Percentiles rank a stretch among this genome's conserved stretches.
These are phyloP conservation scores for Callaeas wilsoni DNA, from an alignment of 2,113 vertebrate genomes.

Conservation along the genomic window DNA sequence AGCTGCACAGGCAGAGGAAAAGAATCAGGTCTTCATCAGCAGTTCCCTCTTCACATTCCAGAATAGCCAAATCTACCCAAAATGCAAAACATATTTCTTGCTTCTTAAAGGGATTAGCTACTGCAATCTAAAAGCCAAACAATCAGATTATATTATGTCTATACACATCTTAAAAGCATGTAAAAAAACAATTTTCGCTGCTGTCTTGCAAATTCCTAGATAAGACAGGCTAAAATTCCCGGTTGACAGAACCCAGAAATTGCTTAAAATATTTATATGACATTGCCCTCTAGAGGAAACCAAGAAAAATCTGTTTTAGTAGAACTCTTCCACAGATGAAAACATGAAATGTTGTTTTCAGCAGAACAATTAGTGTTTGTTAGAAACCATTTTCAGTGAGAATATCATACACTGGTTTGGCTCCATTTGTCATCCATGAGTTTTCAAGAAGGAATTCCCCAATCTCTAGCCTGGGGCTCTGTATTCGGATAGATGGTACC, in stretches of 20 bases:
- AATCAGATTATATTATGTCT: background rate
- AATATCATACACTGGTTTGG: background rate
- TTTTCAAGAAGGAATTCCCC: background rate
- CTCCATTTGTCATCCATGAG: background rate
- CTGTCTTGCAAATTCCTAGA: background rate
- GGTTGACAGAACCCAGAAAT: background rate
- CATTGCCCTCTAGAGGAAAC: slow-evolving; percentile 75
- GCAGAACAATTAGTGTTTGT: background rate
- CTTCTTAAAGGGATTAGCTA: background rate
- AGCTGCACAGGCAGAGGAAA: background rate
- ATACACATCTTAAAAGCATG: background rate
- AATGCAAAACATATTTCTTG: background rate
- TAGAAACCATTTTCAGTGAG: background rate
- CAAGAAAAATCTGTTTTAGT: background rate
- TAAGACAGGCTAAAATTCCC: background rate
- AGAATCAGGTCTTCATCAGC: background rate
- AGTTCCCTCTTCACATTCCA: background rate
- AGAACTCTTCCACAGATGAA: background rate
- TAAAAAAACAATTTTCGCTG: background rate
- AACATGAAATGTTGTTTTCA: background rate
- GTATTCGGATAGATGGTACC: background rate
- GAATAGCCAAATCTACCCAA: background rate
- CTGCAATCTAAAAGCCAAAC: background rate
- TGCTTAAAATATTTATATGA: slow-evolving; percentile 64
- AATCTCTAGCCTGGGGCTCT: background rate